These are phyloP conservation scores for Pseudomyrmex concolor DNA, from an alignment of 1,140 invertebrate species.

Conservation along the genomic window DNA sequence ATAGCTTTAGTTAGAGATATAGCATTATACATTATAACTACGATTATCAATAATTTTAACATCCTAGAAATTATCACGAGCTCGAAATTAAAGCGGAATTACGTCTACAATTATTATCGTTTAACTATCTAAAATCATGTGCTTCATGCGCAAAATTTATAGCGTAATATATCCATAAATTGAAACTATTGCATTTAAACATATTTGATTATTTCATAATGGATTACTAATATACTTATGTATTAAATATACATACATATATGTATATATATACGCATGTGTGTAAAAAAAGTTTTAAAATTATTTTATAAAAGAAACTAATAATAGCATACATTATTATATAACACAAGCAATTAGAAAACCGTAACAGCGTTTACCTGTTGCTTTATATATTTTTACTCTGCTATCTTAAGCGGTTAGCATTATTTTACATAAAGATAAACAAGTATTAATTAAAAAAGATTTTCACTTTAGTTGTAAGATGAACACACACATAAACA, in stretches of 20 bases:
- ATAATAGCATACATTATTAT: too few relatives aligned
- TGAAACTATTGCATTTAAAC: background rate
- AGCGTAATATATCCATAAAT: background rate
- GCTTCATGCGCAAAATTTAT: conserved; percentile 28
- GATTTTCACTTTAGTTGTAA: too few relatives aligned
- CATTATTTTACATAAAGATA: too few relatives aligned
- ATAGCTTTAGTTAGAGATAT: background rate
- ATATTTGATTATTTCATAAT: background rate
- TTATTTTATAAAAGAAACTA: too few relatives aligned
- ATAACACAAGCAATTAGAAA: too few relatives aligned
- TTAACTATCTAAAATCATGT: conserved; percentile 4
- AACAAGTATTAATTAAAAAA: too few relatives aligned
- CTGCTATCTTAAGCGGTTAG: too few relatives aligned
- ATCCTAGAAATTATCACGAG: conserved; percentile 18
- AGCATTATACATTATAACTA: background rate
- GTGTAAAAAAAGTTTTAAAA: too few relatives aligned
- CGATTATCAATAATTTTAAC: conserved; percentile 22
- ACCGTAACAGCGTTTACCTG: too few relatives aligned
- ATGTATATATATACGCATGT: background rate
- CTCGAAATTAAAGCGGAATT: conserved; percentile 22
- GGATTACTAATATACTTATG: background rate
- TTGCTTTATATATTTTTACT: too few relatives aligned
- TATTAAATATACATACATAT: background rate
- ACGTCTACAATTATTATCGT: conserved; percentile 10
- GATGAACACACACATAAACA: too few relatives aligned